Base-by-base conservation (phyloP, 2,797 vertebrate genomes). In the Fundulus diaphanus region DNA sequence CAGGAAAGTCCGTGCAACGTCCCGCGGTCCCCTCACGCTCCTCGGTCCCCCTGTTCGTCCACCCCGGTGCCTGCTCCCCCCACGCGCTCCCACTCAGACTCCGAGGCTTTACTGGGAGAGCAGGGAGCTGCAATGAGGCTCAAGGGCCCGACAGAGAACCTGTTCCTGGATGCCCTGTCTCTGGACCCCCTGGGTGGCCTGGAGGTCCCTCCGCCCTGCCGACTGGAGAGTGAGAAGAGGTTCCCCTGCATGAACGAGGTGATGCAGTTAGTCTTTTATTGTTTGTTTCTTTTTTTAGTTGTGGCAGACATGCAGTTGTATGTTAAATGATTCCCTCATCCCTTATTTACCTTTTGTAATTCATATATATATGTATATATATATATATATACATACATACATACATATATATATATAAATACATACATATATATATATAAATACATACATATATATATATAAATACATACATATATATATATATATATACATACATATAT, bases 81-180 rank as follows among this genome's bases (percentile, higher is more conserved):
- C 44, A 74, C 85, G 2, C 96, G 96, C 86, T 96, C 97, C 73
- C 96, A 96, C 82, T 95, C 95, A 0, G 96, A 98, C 68, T 94
- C 96, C 0, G 97, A 98, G 16, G 92, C 95, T 49, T 84, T 90
- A 6, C 93, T 96, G 77, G 97, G 96, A 0, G 96, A 96, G 63
- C 93, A 91, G 73, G 95, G 96, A 0, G 85, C 95, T 3, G 91
- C 91, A 1, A 74, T 79, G 76, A 96, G 96, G 90, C 89, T 96
- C 84, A 97, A 95, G 85, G 96, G 94, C 0, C 95, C 95, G 4
- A 95, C 95, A 0, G 97, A 98, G 92, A 99, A 94, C 91, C 94
- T 98, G 83, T 98, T 98, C 75, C 90, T 99, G 92, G 97, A 99
- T 2, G 96, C 97, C 0, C 84, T 99, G 85, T 95, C 96, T 33